A percentile compares a stretch with the other conserved stretches of the same genome.
Evolutionary conservation across 2,797 vertebrate genomes (phyloP).

Genomic region (Mus minutoides): DNA sequence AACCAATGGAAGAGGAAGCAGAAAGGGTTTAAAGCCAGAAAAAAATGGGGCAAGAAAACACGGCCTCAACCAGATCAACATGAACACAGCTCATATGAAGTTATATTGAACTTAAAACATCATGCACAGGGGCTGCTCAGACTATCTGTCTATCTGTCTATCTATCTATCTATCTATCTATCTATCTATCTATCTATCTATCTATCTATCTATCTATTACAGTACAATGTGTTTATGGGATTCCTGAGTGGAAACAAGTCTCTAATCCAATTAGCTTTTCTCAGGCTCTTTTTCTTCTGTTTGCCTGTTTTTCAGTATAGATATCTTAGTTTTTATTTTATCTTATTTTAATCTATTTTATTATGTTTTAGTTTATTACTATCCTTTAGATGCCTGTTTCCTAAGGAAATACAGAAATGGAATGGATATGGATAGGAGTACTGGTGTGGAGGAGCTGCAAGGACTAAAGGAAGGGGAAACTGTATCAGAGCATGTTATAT

Average conservation of each 20-base stretch:
- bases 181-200: too few relatives aligned
- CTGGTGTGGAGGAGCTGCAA: fast-evolving
- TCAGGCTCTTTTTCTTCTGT: neutral
- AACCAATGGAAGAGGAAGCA: neutral
- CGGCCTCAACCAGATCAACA: neutral
- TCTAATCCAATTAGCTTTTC: neutral
- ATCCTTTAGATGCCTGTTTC: neutral
- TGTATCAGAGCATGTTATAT: neutral
- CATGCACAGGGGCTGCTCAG: neutral
- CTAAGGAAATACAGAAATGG: neutral
- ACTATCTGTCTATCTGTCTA: too few relatives aligned
- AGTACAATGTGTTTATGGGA: neutral
- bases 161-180: too few relatives aligned
- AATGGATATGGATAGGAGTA: neutral
- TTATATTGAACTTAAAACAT: neutral
- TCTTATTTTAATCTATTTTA: neutral
- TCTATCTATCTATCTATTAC: too few relatives aligned
- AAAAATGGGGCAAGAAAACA: neutral
- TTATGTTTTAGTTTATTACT: neutral
- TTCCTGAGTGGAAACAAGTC: neutral
- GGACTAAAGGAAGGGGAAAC: neutral
- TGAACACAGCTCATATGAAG: neutral
- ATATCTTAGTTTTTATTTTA: neutral
- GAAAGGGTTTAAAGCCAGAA: neutral
- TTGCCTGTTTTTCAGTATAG: neutral